These are phyloP conservation scores for Cebus imitator DNA, from an alignment of 2,113 vertebrate species.

Conservation along the genomic window DNA sequence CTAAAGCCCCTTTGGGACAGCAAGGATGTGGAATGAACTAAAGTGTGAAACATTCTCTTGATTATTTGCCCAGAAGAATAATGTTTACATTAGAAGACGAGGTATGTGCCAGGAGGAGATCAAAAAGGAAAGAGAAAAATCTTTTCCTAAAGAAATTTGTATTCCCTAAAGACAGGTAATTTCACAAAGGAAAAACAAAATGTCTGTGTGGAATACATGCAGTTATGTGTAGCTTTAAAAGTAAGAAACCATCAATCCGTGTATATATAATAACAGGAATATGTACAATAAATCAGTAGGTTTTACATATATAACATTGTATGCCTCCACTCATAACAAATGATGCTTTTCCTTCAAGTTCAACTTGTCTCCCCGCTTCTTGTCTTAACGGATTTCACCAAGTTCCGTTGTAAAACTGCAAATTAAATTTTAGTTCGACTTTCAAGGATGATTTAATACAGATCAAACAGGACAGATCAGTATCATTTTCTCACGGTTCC, in stretches of 20 bases:
- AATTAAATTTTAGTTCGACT: slow-evolving; percentile 60
- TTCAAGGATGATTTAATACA: slow-evolving; percentile 57
- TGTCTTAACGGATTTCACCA: slow-evolving; percentile 54
- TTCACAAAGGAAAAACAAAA: neutral
- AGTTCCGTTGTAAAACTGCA: slow-evolving; percentile 46
- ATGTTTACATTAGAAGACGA: slow-evolving; percentile 33
- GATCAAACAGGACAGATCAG: slow-evolving; percentile 27
- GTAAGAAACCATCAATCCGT: neutral
- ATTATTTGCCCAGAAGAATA: slow-evolving; percentile 36
- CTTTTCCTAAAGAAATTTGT: slow-evolving; percentile 15
- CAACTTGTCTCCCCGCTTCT: slow-evolving; percentile 12
- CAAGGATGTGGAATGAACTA: slow-evolving; percentile 21
- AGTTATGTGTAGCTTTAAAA: neutral
- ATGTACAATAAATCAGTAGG: neutral
- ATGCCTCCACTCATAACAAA: neutral
- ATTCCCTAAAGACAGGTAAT: neutral
- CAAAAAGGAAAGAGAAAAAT: neutral
- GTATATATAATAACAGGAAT: neutral
- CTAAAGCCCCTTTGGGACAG: neutral
- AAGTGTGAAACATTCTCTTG: slow-evolving; percentile 29
- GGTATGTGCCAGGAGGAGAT: neutral
- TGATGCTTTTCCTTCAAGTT: neutral
- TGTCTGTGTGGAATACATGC: neutral
- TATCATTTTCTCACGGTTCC: slow-evolving; percentile 43
- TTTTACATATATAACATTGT: neutral